These are phyloP conservation scores for Lutjanus erythropterus DNA, from an alignment of 2,113 vertebrate genomes.

Conservation along the genomic window DNA sequence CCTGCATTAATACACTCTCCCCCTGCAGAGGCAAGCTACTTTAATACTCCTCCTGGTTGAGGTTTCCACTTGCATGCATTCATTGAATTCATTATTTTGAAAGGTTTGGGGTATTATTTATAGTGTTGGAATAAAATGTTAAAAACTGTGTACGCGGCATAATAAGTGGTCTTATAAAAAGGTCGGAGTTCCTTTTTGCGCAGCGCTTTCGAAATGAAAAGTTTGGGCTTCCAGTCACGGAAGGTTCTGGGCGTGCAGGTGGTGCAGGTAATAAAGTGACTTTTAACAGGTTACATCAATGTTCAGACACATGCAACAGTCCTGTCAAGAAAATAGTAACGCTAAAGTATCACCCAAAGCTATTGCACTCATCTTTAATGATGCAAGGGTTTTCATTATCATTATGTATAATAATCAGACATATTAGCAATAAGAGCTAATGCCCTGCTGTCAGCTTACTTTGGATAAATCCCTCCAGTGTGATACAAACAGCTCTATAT, in stretches of 20 bases:
- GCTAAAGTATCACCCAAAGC: slow-evolving; percentile 38
- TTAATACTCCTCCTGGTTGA: slow-evolving; percentile 32
- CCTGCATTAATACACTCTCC: slow-evolving; percentile 32
- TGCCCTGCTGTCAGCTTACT: slow-evolving; percentile 57
- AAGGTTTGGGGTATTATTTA: slow-evolving; percentile 70
- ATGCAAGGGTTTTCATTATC: slow-evolving; percentile 50
- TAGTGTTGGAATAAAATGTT: slow-evolving; percentile 50
- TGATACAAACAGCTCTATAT: slow-evolving; percentile 60
- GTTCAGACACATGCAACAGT: slow-evolving; percentile 3
- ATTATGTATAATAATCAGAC: slow-evolving; percentile 58
- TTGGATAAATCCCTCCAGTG: slow-evolving; percentile 54
- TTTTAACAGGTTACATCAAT: slow-evolving; percentile 26
- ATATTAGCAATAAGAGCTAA: slow-evolving; percentile 62
- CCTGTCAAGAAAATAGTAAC: slow-evolving; percentile 18
- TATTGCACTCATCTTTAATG: slow-evolving; percentile 52
- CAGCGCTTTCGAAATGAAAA: slow-evolving; percentile 26
- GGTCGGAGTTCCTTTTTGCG: background rate
- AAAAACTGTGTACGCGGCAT: slow-evolving; percentile 41
- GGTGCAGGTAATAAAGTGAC: background rate
- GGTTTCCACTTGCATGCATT: slow-evolving; percentile 52
- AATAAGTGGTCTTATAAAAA: slow-evolving; percentile 29
- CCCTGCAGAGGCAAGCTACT: slow-evolving; percentile 41
- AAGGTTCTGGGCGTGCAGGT: background rate
- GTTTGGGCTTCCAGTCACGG: slow-evolving; percentile 15
- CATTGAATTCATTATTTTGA: slow-evolving; percentile 67